Percentiles rank a stretch among this genome's conserved stretches.
Evolutionary conservation across 2,888 invertebrate species (phyloP).

Genomic region (Dioctria linearis): DNA sequence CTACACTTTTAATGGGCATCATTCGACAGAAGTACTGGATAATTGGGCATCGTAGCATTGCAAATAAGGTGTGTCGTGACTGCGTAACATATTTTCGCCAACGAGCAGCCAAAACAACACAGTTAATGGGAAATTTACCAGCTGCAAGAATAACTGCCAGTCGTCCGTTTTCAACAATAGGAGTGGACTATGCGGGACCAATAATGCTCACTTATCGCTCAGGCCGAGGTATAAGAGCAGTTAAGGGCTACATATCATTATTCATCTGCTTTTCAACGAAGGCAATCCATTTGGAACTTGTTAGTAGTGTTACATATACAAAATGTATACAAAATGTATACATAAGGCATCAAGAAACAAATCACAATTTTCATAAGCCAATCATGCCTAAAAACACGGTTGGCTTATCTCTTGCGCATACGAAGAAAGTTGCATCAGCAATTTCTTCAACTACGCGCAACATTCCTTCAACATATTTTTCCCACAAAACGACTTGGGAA

Average conservation of each 20-base stretch:
- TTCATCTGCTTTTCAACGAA: no score
- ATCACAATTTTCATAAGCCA: no score
- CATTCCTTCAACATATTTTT: no score
- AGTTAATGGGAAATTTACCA: constrained; percentile 55
- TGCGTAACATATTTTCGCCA: constrained; percentile 54
- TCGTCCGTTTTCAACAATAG: constrained; percentile 53
- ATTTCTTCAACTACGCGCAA: no score
- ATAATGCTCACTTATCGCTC: constrained; percentile 56
- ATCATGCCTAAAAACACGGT: no score
- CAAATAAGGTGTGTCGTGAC: background rate
- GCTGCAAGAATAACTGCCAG: constrained; percentile 49
- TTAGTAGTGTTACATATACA: no score
- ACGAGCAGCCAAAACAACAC: constrained; percentile 49
- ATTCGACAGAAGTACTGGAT: constrained; percentile 51
- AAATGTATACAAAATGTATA: no score
- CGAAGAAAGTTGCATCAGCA: no score
- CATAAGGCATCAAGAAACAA: no score
- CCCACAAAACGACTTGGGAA: no score
- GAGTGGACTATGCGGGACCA: constrained; percentile 57
- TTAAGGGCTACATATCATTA: background rate
- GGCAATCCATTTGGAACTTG: no score
- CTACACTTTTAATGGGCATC: constrained; percentile 59
- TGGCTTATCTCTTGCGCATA: no score
- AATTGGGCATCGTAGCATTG: background rate
- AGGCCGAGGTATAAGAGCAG: constrained; percentile 60